Evolutionary conservation across 2,888 invertebrate genomes (phyloP).

Genomic region (Cephonodes hylas): DNA sequence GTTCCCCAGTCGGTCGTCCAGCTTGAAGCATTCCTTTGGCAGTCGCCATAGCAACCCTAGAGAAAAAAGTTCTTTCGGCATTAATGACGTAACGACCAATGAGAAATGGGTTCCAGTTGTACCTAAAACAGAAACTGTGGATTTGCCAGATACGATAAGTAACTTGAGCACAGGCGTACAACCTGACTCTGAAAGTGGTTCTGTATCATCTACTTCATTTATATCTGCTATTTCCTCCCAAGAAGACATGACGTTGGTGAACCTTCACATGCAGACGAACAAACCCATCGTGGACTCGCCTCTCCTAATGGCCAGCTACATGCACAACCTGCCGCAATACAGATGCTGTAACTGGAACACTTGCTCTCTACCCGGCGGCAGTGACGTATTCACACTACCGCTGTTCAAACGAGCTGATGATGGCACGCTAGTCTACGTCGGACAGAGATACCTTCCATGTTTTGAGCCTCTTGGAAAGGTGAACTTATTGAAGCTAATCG

Average conservation of each 20-base stretch:
- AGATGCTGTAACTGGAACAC: constrained; percentile 88
- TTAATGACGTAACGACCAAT: constrained; percentile 58
- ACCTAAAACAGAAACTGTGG: constrained; percentile 57
- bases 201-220: constrained; percentile 91
- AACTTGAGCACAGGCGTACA: constrained; percentile 67
- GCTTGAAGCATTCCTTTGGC: constrained; percentile 83
- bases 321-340: constrained; percentile 94
- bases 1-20: constrained; percentile 85
- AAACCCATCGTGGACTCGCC: constrained; percentile 96
- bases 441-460: constrained; percentile 72
- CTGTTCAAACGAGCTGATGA: constrained; percentile 89
- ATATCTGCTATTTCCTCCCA: constrained; percentile 96
- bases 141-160: constrained; percentile 66
- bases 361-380: constrained; percentile 86
- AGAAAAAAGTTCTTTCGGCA: constrained; percentile 81
- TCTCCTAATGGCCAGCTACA: constrained; percentile 95
- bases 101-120: constrained; percentile 69
- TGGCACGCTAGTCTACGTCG: constrained; percentile 88
- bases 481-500: constrained; percentile 64
- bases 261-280: constrained; percentile 96
- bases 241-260: constrained; percentile 94
- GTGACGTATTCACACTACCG: constrained; percentile 89
- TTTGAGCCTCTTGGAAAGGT: constrained; percentile 66
- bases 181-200: constrained; percentile 88
- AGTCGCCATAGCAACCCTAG: constrained; percentile 70